A percentile compares a stretch with the other conserved stretches of the same genome.
phyloP scores from a whole-genome alignment of 1,140 invertebrate species.

The Drosophila ercepeae region DNA sequence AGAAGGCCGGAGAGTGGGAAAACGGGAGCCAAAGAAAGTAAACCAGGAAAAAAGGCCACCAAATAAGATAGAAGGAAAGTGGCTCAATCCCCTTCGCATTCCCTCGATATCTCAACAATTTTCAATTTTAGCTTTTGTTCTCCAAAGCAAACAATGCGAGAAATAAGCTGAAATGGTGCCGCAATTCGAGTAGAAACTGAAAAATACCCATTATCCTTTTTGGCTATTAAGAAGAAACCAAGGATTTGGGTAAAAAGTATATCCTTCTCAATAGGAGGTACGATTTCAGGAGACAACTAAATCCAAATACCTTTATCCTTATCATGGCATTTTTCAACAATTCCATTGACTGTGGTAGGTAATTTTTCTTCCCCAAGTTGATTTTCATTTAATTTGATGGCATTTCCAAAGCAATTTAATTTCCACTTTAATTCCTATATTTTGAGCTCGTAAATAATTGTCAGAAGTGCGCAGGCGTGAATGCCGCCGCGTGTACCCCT shows the following conservation, averaged over 20 bases:
- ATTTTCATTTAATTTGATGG: constrained; percentile 72
- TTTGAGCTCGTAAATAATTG: constrained; percentile 44
- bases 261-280: neutral
- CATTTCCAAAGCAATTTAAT: constrained; percentile 64
- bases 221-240: too few relatives aligned
- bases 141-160: constrained; percentile 57
- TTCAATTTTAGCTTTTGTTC: constrained; percentile 82
- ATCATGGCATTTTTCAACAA: constrained; percentile 51
- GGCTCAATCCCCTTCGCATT: constrained; percentile 47
- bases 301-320: constrained; percentile 70
- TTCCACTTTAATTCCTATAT: constrained; percentile 45
- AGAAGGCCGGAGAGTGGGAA: constrained; percentile 31
- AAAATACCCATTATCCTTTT: neutral
- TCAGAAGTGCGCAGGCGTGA: constrained; percentile 62
- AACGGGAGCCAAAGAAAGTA: constrained; percentile 54
- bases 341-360: constrained; percentile 23
- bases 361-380: constrained; percentile 36
- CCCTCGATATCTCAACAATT: constrained; percentile 72
- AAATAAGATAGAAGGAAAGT: constrained; percentile 67
- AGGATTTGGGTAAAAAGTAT: neutral
- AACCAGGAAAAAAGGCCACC: constrained; percentile 78
- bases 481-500: constrained; percentile 24
- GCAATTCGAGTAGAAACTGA: neutral
- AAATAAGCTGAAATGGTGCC: constrained; percentile 13
- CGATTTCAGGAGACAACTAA: constrained; percentile 60